phyloP scores from a whole-genome alignment of 2,888 invertebrate species.

The Parnassius mnemosyne region DNA sequence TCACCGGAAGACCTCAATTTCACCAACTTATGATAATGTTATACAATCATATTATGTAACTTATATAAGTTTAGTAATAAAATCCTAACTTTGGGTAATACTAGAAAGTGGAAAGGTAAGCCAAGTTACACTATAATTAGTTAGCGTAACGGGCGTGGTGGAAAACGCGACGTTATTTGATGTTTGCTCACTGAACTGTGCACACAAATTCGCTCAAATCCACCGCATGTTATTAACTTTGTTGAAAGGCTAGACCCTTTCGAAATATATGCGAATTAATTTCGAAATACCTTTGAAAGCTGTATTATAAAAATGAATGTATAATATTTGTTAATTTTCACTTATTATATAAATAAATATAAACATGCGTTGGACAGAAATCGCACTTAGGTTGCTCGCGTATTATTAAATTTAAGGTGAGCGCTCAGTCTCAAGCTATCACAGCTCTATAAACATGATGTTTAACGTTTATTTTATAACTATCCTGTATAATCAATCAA shows the following conservation, averaged over 20 bases:
- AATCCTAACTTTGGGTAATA: constrained; percentile 19
- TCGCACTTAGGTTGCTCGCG: too few species aligned
- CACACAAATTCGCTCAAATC: constrained; percentile 28
- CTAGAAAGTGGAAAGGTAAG: constrained; percentile 24
- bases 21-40: constrained; percentile 18
- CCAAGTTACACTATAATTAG: constrained; percentile 27
- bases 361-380: too few species aligned
- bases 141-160: constrained; percentile 20
- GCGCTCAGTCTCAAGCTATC: too few species aligned
- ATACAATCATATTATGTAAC: constrained; percentile 18
- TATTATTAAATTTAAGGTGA: too few species aligned
- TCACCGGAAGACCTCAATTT: constrained; percentile 6
- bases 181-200: constrained; percentile 37
- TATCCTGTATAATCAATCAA: too few species aligned
- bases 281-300: constrained; percentile 6
- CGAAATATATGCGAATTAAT: constrained; percentile 13
- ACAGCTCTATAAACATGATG: too few species aligned
- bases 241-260: constrained; percentile 31
- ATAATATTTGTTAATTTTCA: too few species aligned
- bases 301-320: constrained; percentile 3
- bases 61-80: constrained; percentile 24
- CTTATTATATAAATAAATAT: too few species aligned
- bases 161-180: constrained; percentile 34
- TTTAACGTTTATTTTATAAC: too few species aligned
- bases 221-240: constrained; percentile 39